Conservation (phyloP, 1,140 invertebrate species). For the Ceratosolen fusciceps region DNA sequence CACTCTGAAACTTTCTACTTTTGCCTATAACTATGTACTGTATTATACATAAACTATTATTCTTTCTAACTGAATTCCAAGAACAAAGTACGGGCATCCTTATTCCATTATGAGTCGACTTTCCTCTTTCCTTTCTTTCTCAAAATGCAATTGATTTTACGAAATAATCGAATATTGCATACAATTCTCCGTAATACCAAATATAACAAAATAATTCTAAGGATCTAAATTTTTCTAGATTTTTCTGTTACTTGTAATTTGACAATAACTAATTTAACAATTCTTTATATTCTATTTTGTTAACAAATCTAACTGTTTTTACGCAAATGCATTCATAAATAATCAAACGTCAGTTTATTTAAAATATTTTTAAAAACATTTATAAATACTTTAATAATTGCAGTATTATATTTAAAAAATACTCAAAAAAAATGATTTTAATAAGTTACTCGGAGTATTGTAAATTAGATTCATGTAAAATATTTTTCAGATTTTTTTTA, state of each 20-base stretch:
- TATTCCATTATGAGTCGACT: background rate
- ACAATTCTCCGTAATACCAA: background rate
- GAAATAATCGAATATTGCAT: background rate
- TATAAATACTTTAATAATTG: too few species aligned
- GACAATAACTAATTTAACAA: background rate
- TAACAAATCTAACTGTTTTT: background rate
- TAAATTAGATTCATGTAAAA: too few species aligned
- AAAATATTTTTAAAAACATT: background rate
- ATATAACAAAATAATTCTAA: too few species aligned
- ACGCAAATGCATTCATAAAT: background rate
- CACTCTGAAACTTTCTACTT: background rate
- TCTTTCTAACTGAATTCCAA: slow-evolving; percentile 16
- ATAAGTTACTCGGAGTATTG: too few species aligned
- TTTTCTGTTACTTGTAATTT: background rate
- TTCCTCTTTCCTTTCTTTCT: background rate
- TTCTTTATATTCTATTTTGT: background rate
- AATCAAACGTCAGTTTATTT: background rate
- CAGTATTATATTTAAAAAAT: too few species aligned
- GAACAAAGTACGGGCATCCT: background rate
- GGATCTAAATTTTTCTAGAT: too few species aligned
- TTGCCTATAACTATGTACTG: background rate
- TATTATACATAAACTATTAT: background rate
- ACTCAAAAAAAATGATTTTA: too few species aligned
- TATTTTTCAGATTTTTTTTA: too few species aligned
- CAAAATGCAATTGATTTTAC: background rate